Evolutionary conservation across 2,113 vertebrate species (phyloP).

Genomic region (Corydoras maculifer): DNA sequence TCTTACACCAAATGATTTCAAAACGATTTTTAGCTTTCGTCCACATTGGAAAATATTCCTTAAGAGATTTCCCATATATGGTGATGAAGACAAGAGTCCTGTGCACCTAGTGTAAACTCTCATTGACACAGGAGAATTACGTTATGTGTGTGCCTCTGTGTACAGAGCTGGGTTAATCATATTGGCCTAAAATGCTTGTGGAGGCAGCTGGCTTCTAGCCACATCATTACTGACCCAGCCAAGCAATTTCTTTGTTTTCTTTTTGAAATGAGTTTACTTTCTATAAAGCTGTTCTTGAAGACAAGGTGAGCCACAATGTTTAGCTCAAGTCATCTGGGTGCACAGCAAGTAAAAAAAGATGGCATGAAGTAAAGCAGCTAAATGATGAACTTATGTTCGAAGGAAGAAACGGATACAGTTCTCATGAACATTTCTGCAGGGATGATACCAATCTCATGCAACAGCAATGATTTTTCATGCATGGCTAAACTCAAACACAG

Average conservation of each 20-base stretch:
- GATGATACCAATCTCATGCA: conserved; percentile 8
- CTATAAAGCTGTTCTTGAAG: conserved; percentile 23
- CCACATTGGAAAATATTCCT: neutral
- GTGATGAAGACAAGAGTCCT: neutral
- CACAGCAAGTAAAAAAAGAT: conserved; percentile 6
- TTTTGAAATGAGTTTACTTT: conserved; percentile 31
- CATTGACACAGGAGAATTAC: conserved; percentile 4
- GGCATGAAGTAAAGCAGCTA: neutral
- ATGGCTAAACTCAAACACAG: neutral
- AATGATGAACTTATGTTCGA: neutral
- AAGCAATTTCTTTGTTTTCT: conserved; percentile 27
- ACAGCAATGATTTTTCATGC: neutral
- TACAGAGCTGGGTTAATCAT: conserved; percentile 27
- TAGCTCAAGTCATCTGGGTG: conserved; percentile 11
- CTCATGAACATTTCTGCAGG: neutral
- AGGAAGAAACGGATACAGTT: neutral
- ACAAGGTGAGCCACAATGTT: conserved; percentile 12
- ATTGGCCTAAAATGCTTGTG: conserved; percentile 27
- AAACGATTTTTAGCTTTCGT: no score
- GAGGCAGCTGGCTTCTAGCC: conserved; percentile 34
- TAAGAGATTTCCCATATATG: neutral
- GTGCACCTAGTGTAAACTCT: neutral
- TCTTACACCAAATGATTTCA: no score
- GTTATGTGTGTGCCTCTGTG: conserved; percentile 8
- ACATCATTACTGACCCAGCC: conserved; percentile 38